Evolutionary conservation across 2,797 vertebrate genomes (phyloP), one percentile per base, ranked within the genome.

Genomic region (Centropyge bicolor): DNA sequence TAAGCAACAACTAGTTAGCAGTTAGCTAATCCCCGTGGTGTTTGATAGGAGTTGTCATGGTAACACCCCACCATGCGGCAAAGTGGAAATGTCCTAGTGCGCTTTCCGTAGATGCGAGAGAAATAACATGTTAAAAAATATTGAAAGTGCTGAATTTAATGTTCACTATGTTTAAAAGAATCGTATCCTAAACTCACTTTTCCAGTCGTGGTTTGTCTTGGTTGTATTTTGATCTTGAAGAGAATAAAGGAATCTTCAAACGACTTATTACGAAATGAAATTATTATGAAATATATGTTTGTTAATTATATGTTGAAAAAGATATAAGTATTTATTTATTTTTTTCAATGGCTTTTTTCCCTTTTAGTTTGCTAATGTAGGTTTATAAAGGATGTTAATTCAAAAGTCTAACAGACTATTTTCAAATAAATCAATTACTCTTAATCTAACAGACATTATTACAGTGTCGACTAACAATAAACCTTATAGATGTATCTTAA

Each of bases 1-100:
- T 17, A 36, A 45, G 9, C 19, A n/a, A 14, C 22, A 19, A 5
- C 1, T 45, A 54, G 24, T 14, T 49, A 62, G 14, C 60, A 35
- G 8, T 24, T 9, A 65, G 41, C 57, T 38, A 14, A 40, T 45
- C 1, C 6, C 1, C 22, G 46, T 4, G 0, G 64, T 63, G 84
- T 74, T 76, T 74, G 65, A 35, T 14, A 72, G 63, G 31, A 11
- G 73, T 49, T 52, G 55, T 62, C 80, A 81, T 80, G 72, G 89
- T 54, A 87, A 94, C 3, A 8, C 14, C n/a, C 16, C 8, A 14
- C 36, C 5, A 22, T 12, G 13, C 0, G 11, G 24, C 38, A 20
- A 11, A 7, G 8, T 14, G 11, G 55, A 9, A 56, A 52, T 81
- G 84, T 83, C 67, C 76, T 2, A 19, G 0, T 20, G 63, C 16